These are phyloP conservation scores for Pammene aurita DNA, from an alignment of 2,888 invertebrate genomes.

Conservation along the genomic window DNA sequence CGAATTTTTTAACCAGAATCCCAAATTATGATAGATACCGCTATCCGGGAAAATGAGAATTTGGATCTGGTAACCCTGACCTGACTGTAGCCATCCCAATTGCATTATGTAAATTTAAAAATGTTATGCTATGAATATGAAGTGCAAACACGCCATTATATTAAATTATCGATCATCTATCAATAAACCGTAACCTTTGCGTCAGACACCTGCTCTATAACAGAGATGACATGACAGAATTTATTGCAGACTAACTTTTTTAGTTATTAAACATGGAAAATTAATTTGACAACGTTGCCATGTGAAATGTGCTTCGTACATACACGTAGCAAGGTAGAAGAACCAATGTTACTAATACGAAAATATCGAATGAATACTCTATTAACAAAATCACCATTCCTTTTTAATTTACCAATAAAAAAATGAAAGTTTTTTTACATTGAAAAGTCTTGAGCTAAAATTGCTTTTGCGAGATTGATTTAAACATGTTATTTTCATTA, in stretches of 20 bases:
- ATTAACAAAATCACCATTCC: no score
- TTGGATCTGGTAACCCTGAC: no score
- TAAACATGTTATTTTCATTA: constrained; percentile 6
- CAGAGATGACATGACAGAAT: neutral
- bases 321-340: no score
- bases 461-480: neutral
- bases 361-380: no score
- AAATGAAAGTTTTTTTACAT: neutral
- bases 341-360: no score
- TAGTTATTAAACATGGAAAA: neutral
- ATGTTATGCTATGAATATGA: neutral
- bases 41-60: no score
- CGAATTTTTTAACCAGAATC: no score
- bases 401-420: neutral
- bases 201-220: constrained; percentile 5
- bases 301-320: neutral
- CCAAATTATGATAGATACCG: no score
- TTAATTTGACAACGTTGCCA: neutral
- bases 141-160: neutral
- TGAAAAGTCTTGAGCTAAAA: neutral
- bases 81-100: no score
- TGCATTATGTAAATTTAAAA: no score
- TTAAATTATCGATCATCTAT: constrained; percentile 14
- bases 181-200: constrained; percentile 15
- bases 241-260: neutral